Base-by-base conservation (phyloP, 2,888 invertebrate species). In the Coelopa pilipes region DNA sequence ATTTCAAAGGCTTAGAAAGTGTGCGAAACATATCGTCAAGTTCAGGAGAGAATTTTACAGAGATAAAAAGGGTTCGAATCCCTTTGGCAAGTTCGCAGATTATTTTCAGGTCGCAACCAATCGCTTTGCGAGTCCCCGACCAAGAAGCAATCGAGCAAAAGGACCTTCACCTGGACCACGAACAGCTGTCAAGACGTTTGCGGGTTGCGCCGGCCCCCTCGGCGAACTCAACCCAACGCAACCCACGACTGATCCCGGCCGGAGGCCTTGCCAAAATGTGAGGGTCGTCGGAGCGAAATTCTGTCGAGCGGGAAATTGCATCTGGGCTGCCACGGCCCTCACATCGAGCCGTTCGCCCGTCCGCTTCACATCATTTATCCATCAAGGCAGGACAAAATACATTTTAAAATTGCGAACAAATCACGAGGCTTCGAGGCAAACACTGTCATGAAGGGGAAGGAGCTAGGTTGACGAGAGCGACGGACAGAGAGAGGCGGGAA, bases 251-350 rank as follows among this genome's bases (percentile, higher is more conserved):
- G 13, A 21, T 21, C 21, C 17, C 15, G 46, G 45, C 21, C 1
- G 19, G 47, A 46, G 65, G 7, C 34, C 7, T 34, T 34, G 34
- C 34, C 34, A 34, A 34, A 34, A 4, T 34, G 34, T 7, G 34
- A 34, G 7, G 34, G 34, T 34, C 34, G 34, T 34, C 7, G 34
- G 34, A 7, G 24, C 47, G 21, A 65, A 67, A 59, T 49, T 21
- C 59, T 72, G 21, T 57, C 49, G 65, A 72, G 65, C 65, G 19
- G 19, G 47, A 65, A 65, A 47, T 65, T 47, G 19, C 17, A 47
- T 46, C 46, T 46, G 10, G 63, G 15, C 63, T n/a, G 34, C 45
- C 7, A 17, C 17, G 19, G 17, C n/a, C 17, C 46, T 17, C 46
- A 65, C 19, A 47, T 47, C 21, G 24, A 13, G 0, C 12, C 57